Evolutionary conservation across 2,113 vertebrate species (phyloP), one percentile per base, ranked within the genome.

Genomic region (Gnathonemus longibarbis): DNA sequence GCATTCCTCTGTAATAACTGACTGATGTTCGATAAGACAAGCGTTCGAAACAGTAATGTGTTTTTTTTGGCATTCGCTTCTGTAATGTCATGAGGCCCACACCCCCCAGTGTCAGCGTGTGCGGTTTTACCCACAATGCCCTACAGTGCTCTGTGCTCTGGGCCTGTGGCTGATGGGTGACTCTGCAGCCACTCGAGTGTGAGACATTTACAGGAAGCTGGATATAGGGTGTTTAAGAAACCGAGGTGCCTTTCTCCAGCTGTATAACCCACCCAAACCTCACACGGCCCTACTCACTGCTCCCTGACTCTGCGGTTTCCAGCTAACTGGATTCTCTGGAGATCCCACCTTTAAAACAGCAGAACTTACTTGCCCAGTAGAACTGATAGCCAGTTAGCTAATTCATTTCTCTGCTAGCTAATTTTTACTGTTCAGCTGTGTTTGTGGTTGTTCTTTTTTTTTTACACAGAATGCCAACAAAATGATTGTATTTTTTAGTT

Each of bases 241-340:
- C 77, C 77, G 17, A 42, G 74, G 1, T 19, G 74, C 62, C 10
- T 70, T 90, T 88, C n/a, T 35, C 46, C 62, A 27, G 42, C 89
- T 24, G 70, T 35, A 88, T 52, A 27, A 86, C 53, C 31, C 53
- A 50, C 53, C 88, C 90, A 35, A 90, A 89, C 77, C 88, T 88
- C 90, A 90, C 88, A 91, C 86, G 52, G 89, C 83, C 85, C 74
- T 89, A 90, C 91, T 92, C 86, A 91, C 90, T 10, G 39, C 83
- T 89, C 89, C 88, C 21, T 70, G 27, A 17, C 74, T 35, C 74
- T 46, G 84, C 66, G 39, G n/a, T 48, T 91, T 92, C 90, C 84
- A 74, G 83, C 50, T 87, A 74, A 31, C 90, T 91, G 89, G 49
- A 91, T 90, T 91, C 89, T 88, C 89, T 89, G 86, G 89, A 84